Base-by-base conservation (phyloP, 2,797 vertebrate species). In the Euthynnus affinis region DNA sequence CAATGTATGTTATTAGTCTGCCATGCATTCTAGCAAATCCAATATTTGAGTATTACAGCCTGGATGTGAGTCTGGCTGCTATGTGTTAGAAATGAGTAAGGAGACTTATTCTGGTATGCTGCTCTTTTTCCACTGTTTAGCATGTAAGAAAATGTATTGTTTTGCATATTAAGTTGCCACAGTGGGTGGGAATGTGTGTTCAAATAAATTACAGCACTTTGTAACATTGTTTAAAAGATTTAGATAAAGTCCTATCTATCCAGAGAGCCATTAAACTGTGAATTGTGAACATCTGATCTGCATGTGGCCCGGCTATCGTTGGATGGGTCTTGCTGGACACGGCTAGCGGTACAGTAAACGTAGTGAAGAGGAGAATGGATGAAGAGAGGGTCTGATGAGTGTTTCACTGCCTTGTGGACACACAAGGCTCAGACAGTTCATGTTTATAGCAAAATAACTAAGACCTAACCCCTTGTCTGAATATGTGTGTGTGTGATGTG, bases 1-100 rank as follows among this genome's bases (percentile, higher is more conserved):
- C 68, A 66, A 75, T 81, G 61, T 25, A 72, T 64, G 73, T 84
- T 85, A 89, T 88, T 86, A 89, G 80, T 83, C 75, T 73, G 68
- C 74, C 0, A 34, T 68, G 87, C 79, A 76, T 78, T 81, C 77
- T 69, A 75, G 64, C 49, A 90, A 87, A 91, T 84, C 81, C 81
- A 89, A 80, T 89, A 87, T 80, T 74, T n/a, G 34, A 61, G 74
- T 75, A 79, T 83, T 67, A 71, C 34, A 48, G 78, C 15, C 52
- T 49, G 29, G 32, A 52, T 66, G 58, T 48, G 60, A 82, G 69
- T 68, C 25, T 25, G 58, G 67, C 68, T 52, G 65, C 56, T 62
- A 64, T 18, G n/a, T 73, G 20, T 68, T n/a, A 60, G 37, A 42
- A 71, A 69, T 77, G 60, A 76, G 20, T 4, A 13, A 57, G 49